These are phyloP conservation scores for Galaxea fascicularis DNA, from an alignment of 92 coral and sea anemone genomes.

Conservation along the genomic window DNA sequence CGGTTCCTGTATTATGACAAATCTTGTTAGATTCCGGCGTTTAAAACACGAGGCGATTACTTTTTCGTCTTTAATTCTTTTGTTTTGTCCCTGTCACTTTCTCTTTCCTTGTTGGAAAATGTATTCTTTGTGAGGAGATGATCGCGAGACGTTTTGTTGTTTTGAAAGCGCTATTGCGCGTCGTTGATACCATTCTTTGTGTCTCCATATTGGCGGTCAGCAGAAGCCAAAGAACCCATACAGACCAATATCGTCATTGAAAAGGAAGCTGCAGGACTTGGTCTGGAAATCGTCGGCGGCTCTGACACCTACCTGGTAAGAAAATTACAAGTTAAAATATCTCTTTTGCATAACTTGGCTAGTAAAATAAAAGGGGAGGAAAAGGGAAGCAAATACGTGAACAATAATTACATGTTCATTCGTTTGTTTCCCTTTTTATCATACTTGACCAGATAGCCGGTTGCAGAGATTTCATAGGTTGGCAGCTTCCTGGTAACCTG, in stretches of 20 bases:
- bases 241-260: slow-evolving; percentile 61
- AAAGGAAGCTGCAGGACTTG: slow-evolving; percentile 76
- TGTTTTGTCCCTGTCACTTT: too few relatives aligned
- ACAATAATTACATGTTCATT: too few relatives aligned
- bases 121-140: neutral
- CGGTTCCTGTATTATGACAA: too few relatives aligned
- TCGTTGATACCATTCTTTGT: neutral
- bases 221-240: slow-evolving; percentile 53
- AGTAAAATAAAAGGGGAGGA: neutral
- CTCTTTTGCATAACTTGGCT: neutral
- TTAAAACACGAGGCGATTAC: too few relatives aligned
- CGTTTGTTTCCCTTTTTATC: too few relatives aligned
- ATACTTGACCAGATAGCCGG: too few relatives aligned
- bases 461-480: too few relatives aligned
- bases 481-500: too few relatives aligned
- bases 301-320: slow-evolving; percentile 81
- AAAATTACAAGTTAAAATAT: neutral
- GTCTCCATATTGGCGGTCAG: neutral
- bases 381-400: too few relatives aligned
- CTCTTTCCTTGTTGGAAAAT: neutral
- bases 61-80: too few relatives aligned
- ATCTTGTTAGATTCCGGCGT: too few relatives aligned
- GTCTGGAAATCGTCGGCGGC: slow-evolving; percentile 83
- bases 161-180: neutral
- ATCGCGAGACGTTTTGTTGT: neutral